These are phyloP conservation scores for Medauroidea extradentata DNA, from an alignment of 1,140 invertebrate genomes.

Conservation along the genomic window DNA sequence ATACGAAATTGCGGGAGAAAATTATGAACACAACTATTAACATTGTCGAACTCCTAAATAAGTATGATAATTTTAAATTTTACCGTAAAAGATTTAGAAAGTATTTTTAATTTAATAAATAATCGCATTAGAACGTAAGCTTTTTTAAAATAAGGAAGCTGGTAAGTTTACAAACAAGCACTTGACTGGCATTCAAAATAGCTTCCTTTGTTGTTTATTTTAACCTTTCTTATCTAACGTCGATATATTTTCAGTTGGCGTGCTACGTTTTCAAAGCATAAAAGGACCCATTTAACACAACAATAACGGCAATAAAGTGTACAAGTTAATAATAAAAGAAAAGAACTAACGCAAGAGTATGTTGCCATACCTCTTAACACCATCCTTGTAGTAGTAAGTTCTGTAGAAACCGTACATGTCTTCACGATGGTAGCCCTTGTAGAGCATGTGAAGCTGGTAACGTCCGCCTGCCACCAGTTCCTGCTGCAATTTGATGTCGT, in stretches of 20 bases:
- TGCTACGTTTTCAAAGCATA: too few species aligned
- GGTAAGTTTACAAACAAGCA: too few species aligned
- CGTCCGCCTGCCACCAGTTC: conserved; percentile 20
- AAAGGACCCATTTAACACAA: neutral
- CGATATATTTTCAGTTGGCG: too few species aligned
- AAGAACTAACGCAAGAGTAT: neutral
- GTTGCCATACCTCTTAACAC: conserved; percentile 37
- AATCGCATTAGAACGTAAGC: too few species aligned
- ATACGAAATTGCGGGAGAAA: too few species aligned
- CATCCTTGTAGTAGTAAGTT: conserved; percentile 59
- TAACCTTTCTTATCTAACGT: too few species aligned
- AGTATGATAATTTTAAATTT: neutral
- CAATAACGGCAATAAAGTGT: neutral
- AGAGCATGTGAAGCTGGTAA: conserved; percentile 48
- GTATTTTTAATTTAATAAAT: neutral
- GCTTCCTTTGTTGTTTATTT: neutral
- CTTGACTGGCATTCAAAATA: neutral
- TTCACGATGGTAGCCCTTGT: conserved; percentile 49
- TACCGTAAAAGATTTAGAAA: neutral
- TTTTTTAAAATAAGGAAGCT: too few species aligned
- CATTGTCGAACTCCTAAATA: neutral
- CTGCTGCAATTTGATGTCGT: too few species aligned
- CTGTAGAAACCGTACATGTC: conserved; percentile 75
- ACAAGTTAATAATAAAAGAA: neutral
- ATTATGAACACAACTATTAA: too few species aligned